These are phyloP conservation scores for Vulpes lagopus DNA, from an alignment of 2,113 vertebrate genomes.

Conservation along the genomic window DNA sequence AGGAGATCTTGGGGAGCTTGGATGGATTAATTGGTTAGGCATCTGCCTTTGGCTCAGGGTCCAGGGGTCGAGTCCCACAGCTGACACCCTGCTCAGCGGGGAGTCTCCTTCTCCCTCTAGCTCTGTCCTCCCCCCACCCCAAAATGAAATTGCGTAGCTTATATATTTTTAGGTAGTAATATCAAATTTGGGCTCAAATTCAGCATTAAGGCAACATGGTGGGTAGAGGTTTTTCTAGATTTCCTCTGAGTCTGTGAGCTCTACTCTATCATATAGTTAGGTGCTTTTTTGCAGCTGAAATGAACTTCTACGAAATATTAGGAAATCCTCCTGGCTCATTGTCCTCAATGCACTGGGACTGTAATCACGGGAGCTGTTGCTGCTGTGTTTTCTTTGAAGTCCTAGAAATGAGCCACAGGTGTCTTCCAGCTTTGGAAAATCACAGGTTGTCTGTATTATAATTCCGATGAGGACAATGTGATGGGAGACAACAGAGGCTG, in stretches of 20 bases:
- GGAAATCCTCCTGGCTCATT: neutral
- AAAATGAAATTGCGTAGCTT: neutral
- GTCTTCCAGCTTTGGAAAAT: neutral
- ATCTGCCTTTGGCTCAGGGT: neutral
- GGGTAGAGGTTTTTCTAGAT: neutral
- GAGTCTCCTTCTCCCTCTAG: neutral
- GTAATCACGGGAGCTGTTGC: neutral
- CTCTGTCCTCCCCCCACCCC: neutral
- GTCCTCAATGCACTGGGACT: neutral
- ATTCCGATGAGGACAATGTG: neutral
- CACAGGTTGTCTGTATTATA: neutral
- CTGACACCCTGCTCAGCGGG: neutral
- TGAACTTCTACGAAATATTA: neutral
- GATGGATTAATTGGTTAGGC: neutral
- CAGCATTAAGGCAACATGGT: neutral
- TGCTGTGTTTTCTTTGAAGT: neutral
- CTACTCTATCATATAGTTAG: neutral
- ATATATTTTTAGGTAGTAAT: neutral
- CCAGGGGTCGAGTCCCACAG: neutral
- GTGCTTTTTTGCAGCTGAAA: neutral
- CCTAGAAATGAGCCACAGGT: neutral
- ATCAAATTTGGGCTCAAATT: neutral
- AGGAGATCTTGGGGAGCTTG: too few species aligned
- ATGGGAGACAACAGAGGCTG: neutral
- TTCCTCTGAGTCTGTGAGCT: neutral